Evolutionary conservation across 1,140 invertebrate species (phyloP).

Genomic region (Plutomurus gul): DNA sequence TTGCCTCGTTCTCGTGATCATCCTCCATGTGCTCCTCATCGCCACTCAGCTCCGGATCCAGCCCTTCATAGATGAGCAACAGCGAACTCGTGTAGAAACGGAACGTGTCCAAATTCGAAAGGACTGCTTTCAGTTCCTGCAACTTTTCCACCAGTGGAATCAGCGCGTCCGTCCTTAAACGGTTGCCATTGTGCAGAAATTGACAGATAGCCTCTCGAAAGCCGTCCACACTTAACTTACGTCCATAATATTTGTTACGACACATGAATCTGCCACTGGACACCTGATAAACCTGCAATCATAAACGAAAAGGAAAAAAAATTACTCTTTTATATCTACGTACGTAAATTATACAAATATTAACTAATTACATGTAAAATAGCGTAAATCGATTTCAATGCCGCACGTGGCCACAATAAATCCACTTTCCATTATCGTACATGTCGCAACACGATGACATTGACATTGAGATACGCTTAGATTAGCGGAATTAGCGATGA

Average conservation of each 20-base stretch:
- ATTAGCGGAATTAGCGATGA: too few relatives aligned
- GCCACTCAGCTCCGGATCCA: constrained; percentile 47
- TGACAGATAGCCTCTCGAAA: constrained; percentile 62
- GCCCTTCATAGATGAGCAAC: constrained; percentile 68
- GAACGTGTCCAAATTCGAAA: constrained; percentile 62
- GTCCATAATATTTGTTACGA: constrained; percentile 67
- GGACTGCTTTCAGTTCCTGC: constrained; percentile 58
- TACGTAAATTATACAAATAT: too few relatives aligned
- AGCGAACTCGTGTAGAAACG: constrained; percentile 70
- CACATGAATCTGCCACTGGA: constrained; percentile 63
- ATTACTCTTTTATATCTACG: not conserved
- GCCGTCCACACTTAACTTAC: constrained; percentile 61
- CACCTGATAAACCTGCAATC: constrained; percentile 64
- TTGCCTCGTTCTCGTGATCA: constrained; percentile 3
- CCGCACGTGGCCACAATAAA: too few relatives aligned
- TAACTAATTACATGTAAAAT: too few relatives aligned
- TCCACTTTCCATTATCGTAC: too few relatives aligned
- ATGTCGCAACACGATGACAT: too few relatives aligned
- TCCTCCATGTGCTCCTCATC: constrained; percentile 47
- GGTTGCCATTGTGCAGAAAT: constrained; percentile 64
- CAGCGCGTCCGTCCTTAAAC: constrained; percentile 61
- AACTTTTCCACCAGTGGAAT: constrained; percentile 60
- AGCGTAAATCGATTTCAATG: too few relatives aligned
- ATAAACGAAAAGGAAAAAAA: not conserved
- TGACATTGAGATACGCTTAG: too few relatives aligned